A percentile compares a stretch with the other conserved stretches of the same genome.
phyloP scores from a whole-genome alignment of 2,888 invertebrate species.

The Congeria kusceri region DNA sequence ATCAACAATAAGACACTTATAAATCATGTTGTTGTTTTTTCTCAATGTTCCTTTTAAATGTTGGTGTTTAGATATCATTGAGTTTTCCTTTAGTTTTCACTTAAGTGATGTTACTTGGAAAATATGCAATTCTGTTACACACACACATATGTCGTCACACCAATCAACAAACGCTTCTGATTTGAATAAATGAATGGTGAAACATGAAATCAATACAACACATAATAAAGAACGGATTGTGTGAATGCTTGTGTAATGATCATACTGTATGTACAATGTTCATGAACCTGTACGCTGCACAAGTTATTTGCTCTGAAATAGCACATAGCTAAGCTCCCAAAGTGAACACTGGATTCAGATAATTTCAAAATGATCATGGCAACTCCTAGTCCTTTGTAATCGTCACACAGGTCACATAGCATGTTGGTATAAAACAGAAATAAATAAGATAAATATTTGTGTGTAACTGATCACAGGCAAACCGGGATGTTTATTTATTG shows the following conservation, averaged over 20 bases:
- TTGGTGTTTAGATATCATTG: too few relatives aligned
- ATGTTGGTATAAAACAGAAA: conserved; percentile 42
- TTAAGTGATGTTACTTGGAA: conserved; percentile 20
- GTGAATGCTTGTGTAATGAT: conserved; percentile 58
- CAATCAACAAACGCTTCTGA: conserved; percentile 10
- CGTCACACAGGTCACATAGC: conserved; percentile 14
- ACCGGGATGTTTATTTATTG: conserved; percentile 18
- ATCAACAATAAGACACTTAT: too few relatives aligned
- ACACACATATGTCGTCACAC: conserved; percentile 21
- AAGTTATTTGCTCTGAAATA: conserved; percentile 44
- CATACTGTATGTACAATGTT: conserved; percentile 51
- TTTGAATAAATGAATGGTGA: conserved; percentile 6
- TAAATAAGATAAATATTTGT: conserved; percentile 39
- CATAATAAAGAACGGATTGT: background rate
- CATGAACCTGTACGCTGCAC: conserved; percentile 33
- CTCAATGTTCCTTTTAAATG: too few relatives aligned
- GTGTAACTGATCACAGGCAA: conserved; percentile 43
- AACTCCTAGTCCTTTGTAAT: conserved; percentile 62
- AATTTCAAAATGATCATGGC: conserved; percentile 61
- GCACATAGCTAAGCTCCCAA: conserved; percentile 50
- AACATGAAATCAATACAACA: conserved; percentile 1
- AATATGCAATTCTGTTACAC: conserved; percentile 57
- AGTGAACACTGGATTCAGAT: conserved; percentile 14
- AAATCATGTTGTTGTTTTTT: too few relatives aligned
- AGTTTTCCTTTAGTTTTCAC: too few relatives aligned